phyloP scores from a whole-genome alignment of 2,888 invertebrate genomes.

The Brenthis daphne region DNA sequence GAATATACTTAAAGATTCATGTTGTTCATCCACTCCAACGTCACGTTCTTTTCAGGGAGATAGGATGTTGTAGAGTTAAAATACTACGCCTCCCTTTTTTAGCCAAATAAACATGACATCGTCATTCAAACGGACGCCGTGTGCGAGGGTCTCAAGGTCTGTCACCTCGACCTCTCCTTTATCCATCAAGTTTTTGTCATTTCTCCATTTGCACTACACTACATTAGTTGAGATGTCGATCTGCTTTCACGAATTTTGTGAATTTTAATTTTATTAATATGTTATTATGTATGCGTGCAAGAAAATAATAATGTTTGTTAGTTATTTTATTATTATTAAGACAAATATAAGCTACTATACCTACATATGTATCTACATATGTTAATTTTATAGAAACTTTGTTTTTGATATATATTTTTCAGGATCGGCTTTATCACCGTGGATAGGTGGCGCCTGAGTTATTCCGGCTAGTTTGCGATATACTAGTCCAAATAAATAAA shows the following conservation, averaged over 20 bases:
- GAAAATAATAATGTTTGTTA: too few species aligned
- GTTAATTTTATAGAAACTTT: too few species aligned
- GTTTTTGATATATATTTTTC: too few species aligned
- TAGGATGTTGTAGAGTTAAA: constrained; percentile 48
- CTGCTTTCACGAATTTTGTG: constrained; percentile 58
- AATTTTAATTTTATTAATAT: constrained; percentile 54
- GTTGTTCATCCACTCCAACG: constrained; percentile 58
- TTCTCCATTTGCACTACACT: constrained; percentile 57
- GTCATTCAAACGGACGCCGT: constrained; percentile 65
- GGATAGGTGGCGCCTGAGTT: too few species aligned
- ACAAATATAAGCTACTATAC: too few species aligned
- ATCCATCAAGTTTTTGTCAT: constrained; percentile 70
- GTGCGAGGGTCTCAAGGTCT: constrained; percentile 56
- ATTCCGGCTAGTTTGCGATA: too few species aligned
- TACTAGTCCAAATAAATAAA: too few species aligned
- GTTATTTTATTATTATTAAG: too few species aligned
- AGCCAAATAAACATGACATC: constrained; percentile 77
- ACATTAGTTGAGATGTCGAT: constrained; percentile 61
- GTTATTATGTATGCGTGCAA: constrained; percentile 36
- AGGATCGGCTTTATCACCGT: too few species aligned
- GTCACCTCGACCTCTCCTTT: constrained; percentile 65
- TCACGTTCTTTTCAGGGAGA: constrained; percentile 58
- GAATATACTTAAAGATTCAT: constrained; percentile 58
- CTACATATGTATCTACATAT: too few species aligned
- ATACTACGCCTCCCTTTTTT: constrained; percentile 62